A percentile compares a stretch with the other conserved stretches of the same genome.
Conservation (phyloP, 2,113 vertebrate genomes). For the Antennarius striatus region DNA sequence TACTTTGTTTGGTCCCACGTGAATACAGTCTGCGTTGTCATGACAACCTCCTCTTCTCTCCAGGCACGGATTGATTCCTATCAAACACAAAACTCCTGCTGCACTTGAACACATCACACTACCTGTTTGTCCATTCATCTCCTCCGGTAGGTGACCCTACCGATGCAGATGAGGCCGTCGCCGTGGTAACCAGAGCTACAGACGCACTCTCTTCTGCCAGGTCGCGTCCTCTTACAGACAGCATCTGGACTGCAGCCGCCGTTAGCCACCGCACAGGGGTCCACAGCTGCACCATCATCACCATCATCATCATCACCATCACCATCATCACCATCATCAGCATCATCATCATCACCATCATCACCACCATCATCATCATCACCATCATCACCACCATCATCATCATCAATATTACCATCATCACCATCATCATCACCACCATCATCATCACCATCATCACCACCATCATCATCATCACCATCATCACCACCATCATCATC, state of each 20-base stretch:
- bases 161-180: conserved; percentile 87
- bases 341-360: no score
- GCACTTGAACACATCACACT: conserved; percentile 8
- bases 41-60: conserved; percentile 85
- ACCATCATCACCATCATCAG: no score
- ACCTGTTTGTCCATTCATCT: no score
- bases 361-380: no score
- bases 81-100: conserved; percentile 16
- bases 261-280: conserved; percentile 81
- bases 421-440: no score
- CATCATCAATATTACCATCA: no score
- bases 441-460: no score
- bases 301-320: no score
- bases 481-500: no score
- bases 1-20: conserved; percentile 91
- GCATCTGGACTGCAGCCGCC: conserved; percentile 88
- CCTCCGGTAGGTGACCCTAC: conserved; percentile 66
- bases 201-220: conserved; percentile 82
- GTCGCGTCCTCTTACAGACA: conserved; percentile 84
- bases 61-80: conserved; percentile 93
- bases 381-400: no score
- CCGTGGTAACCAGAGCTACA: conserved; percentile 83
- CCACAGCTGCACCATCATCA: conserved; percentile 73
- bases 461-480: no score
- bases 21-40: conserved; percentile 85